phyloP scores from a whole-genome alignment of 1,140 invertebrate genomes.

The Aphaenogaster rudis region DNA sequence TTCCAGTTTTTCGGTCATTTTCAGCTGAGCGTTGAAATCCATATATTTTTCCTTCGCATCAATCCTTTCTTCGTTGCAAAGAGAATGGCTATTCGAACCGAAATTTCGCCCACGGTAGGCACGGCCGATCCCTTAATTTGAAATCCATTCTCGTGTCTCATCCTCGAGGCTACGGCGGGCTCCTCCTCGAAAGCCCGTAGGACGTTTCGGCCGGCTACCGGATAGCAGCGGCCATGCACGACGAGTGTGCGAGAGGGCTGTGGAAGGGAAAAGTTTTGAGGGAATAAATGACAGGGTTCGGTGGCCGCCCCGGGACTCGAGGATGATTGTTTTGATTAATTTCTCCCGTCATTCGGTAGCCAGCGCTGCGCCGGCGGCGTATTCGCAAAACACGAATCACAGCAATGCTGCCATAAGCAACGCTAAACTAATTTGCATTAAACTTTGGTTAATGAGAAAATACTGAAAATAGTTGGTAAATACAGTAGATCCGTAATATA shows the following conservation, averaged over 20 bases:
- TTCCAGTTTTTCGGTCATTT: background rate
- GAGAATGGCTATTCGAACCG: constrained; percentile 14
- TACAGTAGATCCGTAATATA: background rate
- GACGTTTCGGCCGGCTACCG: constrained; percentile 74
- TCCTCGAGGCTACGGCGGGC: constrained; percentile 48
- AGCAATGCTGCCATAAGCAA: background rate
- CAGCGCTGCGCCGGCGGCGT: constrained; percentile 76
- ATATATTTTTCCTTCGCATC: background rate
- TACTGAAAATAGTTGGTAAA: background rate
- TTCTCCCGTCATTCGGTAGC: constrained; percentile 84
- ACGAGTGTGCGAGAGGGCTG: constrained; percentile 65
- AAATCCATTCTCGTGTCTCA: constrained; percentile 64
- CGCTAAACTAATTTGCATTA: background rate
- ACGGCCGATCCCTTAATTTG: constrained; percentile 66
- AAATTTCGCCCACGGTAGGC: constrained; percentile 68
- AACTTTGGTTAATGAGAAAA: background rate
- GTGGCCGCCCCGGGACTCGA: constrained; percentile 77
- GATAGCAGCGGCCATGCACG: constrained; percentile 64
- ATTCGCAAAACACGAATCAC: constrained; percentile 77
- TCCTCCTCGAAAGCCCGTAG: constrained; percentile 52
- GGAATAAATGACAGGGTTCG: constrained; percentile 83
- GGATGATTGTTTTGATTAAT: constrained; percentile 84
- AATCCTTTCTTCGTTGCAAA: background rate
- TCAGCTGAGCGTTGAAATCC: background rate
- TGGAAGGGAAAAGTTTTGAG: constrained; percentile 75